Conservation (phyloP, 2,888 invertebrate species). For the Actias luna region DNA sequence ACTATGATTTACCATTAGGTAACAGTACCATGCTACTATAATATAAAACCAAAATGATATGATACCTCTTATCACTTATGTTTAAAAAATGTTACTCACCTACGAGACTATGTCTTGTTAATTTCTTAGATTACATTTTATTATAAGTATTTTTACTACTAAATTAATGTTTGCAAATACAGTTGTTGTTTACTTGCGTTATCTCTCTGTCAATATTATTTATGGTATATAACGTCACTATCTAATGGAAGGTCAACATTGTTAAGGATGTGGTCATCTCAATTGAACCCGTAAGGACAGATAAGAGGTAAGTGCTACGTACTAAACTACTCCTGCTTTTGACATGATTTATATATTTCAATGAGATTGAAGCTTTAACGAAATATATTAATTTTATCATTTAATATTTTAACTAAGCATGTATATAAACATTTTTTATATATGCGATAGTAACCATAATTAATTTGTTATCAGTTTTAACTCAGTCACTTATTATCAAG, state of each 20-base stretch:
- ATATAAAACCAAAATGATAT: conserved; percentile 5
- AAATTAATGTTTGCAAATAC: neutral
- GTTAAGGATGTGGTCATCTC: conserved; percentile 66
- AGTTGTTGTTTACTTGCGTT: conserved; percentile 14
- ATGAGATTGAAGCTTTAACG: neutral
- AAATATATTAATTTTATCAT: neutral
- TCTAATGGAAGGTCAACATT: conserved; percentile 55
- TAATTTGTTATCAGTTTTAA: conserved; percentile 23
- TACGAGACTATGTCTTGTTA: neutral
- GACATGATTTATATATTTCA: neutral
- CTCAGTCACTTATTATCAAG: conserved; percentile 9
- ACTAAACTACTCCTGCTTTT: neutral
- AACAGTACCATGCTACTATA: no score
- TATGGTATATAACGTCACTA: conserved; percentile 49
- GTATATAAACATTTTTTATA: no score
- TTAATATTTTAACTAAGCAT: neutral
- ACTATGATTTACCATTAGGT: no score
- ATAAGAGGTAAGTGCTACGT: conserved; percentile 25
- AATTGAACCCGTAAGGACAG: conserved; percentile 49
- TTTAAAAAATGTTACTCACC: neutral
- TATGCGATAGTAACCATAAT: conserved; percentile 45
- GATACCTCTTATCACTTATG: neutral
- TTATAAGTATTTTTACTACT: neutral
- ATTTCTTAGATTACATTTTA: neutral
- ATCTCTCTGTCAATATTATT: conserved; percentile 47